Evolutionary conservation across 23 tunicate genomes (phyloP).

Genomic region (Trididemnum nubilum): DNA sequence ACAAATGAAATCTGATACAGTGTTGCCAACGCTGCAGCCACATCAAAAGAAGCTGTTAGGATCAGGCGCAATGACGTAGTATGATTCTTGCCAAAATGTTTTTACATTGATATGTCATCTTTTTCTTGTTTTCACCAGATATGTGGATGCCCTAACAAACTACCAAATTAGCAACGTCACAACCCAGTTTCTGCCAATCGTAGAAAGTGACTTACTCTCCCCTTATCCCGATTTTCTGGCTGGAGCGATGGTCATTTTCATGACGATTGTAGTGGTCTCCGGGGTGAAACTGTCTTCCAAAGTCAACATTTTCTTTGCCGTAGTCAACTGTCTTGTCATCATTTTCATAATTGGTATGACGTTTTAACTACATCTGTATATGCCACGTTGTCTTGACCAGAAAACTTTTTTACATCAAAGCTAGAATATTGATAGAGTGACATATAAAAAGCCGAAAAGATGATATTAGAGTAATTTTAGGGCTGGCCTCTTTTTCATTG

Average conservation of each 20-base stretch:
- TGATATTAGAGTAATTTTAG: not conserved
- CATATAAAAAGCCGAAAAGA: not conserved
- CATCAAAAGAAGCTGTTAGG: no score
- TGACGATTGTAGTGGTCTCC: constrained; percentile 3
- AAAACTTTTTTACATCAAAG: no score
- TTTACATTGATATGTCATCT: no score
- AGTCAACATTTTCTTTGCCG: constrained; percentile 41
- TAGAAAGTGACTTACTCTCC: not conserved
- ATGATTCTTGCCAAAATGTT: no score
- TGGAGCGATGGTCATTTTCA: constrained; percentile 24
- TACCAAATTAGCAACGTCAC: not conserved
- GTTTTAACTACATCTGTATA: not conserved
- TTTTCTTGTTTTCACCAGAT: no score
- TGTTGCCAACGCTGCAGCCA: no score
- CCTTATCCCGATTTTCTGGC: constrained; percentile 67
- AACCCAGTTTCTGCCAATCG: not conserved
- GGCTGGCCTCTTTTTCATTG: no score
- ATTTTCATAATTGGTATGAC: constrained; percentile 48
- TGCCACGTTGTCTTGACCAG: no score
- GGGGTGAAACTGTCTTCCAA: constrained; percentile 62
- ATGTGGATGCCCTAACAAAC: not conserved
- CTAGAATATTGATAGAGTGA: no score
- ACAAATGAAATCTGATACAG: no score
- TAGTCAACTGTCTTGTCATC: constrained; percentile 43
- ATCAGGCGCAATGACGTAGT: no score